Base-by-base conservation (phyloP, 2,888 invertebrate species). In the Chydorus sphaericus region DNA sequence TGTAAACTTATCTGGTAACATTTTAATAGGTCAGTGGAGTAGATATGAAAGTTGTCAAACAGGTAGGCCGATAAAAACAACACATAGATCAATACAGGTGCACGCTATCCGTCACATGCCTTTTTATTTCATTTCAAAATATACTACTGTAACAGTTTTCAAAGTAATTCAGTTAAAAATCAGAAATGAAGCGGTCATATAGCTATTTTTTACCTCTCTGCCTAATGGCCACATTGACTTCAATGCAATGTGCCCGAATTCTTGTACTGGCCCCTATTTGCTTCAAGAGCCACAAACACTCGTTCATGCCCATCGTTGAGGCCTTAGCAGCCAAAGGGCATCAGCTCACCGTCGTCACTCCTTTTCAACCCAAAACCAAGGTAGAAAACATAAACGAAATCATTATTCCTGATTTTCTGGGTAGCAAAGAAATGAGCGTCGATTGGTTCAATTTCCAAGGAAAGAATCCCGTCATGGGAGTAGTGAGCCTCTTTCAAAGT, bases 171-270 rank as follows among this genome's bases (percentile, higher is more conserved):
- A n/a, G n/a, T n/a, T n/a, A n/a, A n/a, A n/a, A n/a, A n/a, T n/a
- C n/a, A n/a, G n/a, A n/a, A n/a, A n/a, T n/a, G n/a, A n/a, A n/a
- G n/a, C n/a, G n/a, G n/a, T n/a, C n/a, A n/a, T n/a, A n/a, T n/a
- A n/a, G n/a, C n/a, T n/a, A n/a, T n/a, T n/a, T n/a, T n/a, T n/a
- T n/a, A n/a, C n/a, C n/a, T n/a, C n/a, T n/a, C n/a, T n/a, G n/a
- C n/a, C n/a, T n/a, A n/a, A n/a, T n/a, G n/a, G n/a, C n/a, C n/a
- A n/a, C n/a, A n/a, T n/a, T n/a, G n/a, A n/a, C n/a, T n/a, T n/a
- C n/a, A n/a, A n/a, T n/a, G n/a, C 44, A 44, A 11, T 18, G 44
- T 16, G 44, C 44, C 8, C 44, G 52, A 33, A 52, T 52, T 52
- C 23, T 52, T 14, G 31, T 52, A 18, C 20, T 52, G 1, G 31